Evolutionary conservation across 2,888 invertebrate genomes (phyloP), one percentile per base, ranked within the genome.

Genomic region (Eledone cirrhosa): DNA sequence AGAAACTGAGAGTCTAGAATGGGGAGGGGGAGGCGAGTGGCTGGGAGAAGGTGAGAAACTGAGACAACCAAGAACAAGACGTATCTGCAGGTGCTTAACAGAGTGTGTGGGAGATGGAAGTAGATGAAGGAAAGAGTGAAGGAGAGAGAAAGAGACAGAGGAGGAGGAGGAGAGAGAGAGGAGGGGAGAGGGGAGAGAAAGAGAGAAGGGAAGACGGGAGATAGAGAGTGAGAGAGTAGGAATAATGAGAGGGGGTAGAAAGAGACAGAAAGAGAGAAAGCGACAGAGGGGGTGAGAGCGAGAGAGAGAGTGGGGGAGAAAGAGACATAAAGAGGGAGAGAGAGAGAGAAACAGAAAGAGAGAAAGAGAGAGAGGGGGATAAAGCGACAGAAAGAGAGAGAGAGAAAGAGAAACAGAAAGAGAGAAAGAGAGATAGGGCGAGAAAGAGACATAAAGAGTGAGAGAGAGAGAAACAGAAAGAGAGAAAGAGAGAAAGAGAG

Each of bases 301-400:
- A n/a, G 13, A 27, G 31, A 72, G 29, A 22, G 72, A n/a, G 29
- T n/a, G 29, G 33, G 31, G 74, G 47, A 67, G 29, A 48, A 47
- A 33, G 47, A 48, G 29, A 69, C 29, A 41, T 29, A 22, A 22
- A 33, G 41, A 79, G 79, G 59, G 48, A 69, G 72, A 77, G 69
- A 67, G 69, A 69, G 31, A 77, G 67, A 77, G 29, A 31, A 41
- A 65, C 65, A 59, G 77, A 48, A 74, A 63, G 65, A 67, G 78
- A 67, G n/a, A 24, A 48, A 74, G 76, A 78, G 75, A 48, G 41
- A 67, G 78, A 79, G 47, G 63, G 41, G 65, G 67, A 67, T 14
- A n/a, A 47, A 78, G 63, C 16, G 48, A 24, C n/a, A 78, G 24
- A 27, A 72, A 48, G 24, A 24, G 74, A 53, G 19, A 53, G 19